phyloP scores from a whole-genome alignment of 2,888 invertebrate species.

The Aproaerema taeniolella region DNA sequence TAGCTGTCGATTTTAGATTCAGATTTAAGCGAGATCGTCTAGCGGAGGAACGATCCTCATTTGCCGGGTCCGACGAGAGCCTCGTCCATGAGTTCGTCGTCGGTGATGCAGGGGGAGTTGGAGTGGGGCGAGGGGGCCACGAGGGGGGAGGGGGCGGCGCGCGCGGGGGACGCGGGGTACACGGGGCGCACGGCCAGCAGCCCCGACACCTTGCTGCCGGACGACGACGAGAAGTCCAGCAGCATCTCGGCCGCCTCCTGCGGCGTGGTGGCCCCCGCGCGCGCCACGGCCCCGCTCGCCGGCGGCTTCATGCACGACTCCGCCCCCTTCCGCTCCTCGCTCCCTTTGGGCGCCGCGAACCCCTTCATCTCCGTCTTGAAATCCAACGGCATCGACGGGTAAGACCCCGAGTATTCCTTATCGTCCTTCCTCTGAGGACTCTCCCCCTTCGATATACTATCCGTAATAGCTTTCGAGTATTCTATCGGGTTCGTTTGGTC shows the following conservation, averaged over 20 bases:
- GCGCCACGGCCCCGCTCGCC: conserved; percentile 56
- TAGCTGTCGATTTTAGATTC: no score
- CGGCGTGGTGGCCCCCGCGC: conserved; percentile 66
- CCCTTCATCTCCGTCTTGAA: conserved; percentile 69
- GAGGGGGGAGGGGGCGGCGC: conserved; percentile 84
- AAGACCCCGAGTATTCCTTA: conserved; percentile 42
- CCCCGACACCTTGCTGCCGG: conserved; percentile 75
- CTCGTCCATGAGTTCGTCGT: conserved; percentile 94
- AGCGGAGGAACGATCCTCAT: no score
- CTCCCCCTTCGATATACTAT: conserved; percentile 55
- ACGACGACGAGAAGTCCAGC: conserved; percentile 80
- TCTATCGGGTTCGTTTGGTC: conserved; percentile 55
- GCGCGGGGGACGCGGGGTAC: conserved; percentile 85
- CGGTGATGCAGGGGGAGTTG: conserved; percentile 88
- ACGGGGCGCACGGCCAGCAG: conserved; percentile 74
- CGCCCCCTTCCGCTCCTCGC: conserved; percentile 65
- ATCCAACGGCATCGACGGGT: conserved; percentile 61
- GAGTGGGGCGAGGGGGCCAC: conserved; percentile 82
- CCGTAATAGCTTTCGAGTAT: conserved; percentile 54
- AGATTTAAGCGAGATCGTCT: no score
- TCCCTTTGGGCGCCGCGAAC: conserved; percentile 64
- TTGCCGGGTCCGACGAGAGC: conserved; percentile 88
- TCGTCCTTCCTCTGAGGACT: conserved; percentile 66
- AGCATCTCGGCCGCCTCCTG: conserved; percentile 81
- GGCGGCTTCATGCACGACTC: conserved; percentile 70